Evolutionary conservation across 2,888 invertebrate species (phyloP).

Genomic region (Bombylius discolor): DNA sequence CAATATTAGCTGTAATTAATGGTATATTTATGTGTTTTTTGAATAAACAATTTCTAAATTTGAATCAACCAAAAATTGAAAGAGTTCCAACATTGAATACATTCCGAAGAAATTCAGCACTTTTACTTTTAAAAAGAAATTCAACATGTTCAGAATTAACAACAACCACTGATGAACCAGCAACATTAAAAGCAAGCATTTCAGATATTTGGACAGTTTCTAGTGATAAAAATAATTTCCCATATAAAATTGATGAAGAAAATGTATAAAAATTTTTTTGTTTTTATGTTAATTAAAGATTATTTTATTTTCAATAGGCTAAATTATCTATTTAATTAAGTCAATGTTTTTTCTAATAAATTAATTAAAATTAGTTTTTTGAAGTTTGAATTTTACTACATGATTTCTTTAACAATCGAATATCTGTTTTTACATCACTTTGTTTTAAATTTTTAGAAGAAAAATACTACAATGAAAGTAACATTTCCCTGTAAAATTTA

Average conservation of each 20-base stretch:
- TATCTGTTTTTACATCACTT: too few species aligned
- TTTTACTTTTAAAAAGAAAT: slow-evolving; percentile 21
- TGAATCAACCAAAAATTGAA: slow-evolving; percentile 22
- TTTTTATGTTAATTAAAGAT: neutral
- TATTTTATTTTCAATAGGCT: neutral
- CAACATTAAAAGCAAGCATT: slow-evolving; percentile 3
- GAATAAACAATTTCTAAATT: slow-evolving; percentile 28
- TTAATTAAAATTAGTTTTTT: too few species aligned
- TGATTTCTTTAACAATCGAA: too few species aligned
- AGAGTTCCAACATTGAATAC: slow-evolving; percentile 28
- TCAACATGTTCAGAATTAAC: slow-evolving; percentile 15
- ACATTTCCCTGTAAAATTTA: too few species aligned
- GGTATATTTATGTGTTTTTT: slow-evolving; percentile 27
- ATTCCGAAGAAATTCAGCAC: slow-evolving; percentile 24
- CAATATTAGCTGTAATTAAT: slow-evolving; percentile 26
- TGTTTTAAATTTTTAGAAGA: too few species aligned
- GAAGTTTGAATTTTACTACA: too few species aligned
- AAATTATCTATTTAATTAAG: too few species aligned
- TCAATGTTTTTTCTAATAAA: too few species aligned
- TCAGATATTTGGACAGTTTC: slow-evolving; percentile 7
- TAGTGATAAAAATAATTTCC: neutral
- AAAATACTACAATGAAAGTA: too few species aligned
- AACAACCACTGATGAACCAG: neutral
- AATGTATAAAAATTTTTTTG: neutral
- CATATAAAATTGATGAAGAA: neutral